Base-by-base conservation (phyloP, 2,888 invertebrate species). In the Agrotis segetum region DNA sequence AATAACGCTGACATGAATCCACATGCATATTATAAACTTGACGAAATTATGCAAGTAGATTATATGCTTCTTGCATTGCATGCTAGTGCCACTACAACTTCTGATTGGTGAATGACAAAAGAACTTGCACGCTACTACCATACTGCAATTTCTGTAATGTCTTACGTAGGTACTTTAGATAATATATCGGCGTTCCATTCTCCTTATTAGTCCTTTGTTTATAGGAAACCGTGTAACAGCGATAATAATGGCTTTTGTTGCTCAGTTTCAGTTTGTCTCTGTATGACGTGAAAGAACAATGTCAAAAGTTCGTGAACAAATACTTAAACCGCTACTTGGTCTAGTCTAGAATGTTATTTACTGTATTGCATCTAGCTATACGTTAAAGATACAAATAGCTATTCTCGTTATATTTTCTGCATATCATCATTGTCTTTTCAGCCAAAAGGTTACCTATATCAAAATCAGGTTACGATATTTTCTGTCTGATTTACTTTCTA, bases 401-500 rank as follows among this genome's bases (percentile, higher is more conserved):
- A 40, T 40, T 24, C 5, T 40, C 13, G 19, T 14, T n/a, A 55
- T 40, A 14, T 40, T 29, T 44, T 1, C 67, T 67, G 19, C 24
- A 34, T 1, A 55, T 49, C 29, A 0, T 34, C 29, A 29, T 21
- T 17, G 46, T 7, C 11, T 55, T 74, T 52, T 67, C 16, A 29
- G 16, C 13, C 14, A 67, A 44, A 9, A 53, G 0, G n/a, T n/a
- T n/a, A 49, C 2, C 5, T 11, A 24, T 34, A n/a, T 40, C 4
- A 3, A 40, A 19, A 40, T 44, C 52, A 74, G 17, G n/a, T 53
- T 16, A 53, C 21, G 0, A 47, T 4, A 47, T 29, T 13, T 61
- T 47, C 16, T 58, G 19, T 34, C 16, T 17, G 5, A 24, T 50
- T 67, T 50, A 24, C 66, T 67, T 79, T 81, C 71, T 77, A 81